These are phyloP conservation scores for Rhabdomys pumilio DNA, from an alignment of 2,797 vertebrate genomes.

Conservation along the genomic window DNA sequence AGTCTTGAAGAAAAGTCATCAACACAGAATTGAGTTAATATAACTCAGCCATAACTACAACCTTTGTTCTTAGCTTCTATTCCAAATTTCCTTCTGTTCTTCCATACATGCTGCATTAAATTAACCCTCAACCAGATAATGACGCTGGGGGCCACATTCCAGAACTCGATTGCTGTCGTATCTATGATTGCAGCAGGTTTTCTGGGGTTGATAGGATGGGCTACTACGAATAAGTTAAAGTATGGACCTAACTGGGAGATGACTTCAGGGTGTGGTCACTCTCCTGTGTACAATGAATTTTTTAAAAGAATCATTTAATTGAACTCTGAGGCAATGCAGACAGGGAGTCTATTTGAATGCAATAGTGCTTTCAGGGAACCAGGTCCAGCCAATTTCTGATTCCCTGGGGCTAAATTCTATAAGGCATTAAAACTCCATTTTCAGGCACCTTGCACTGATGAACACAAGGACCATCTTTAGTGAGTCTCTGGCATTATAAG, in stretches of 20 bases:
- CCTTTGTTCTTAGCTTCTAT: neutral
- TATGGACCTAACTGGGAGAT: conserved; percentile 50
- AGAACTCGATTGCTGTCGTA: neutral
- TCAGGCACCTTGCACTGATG: conserved; percentile 78
- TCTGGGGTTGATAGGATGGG: conserved; percentile 31
- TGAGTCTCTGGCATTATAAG: conserved; percentile 76
- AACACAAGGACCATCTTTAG: conserved; percentile 83
- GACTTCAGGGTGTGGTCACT: conserved; percentile 74
- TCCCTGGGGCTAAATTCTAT: conserved; percentile 78
- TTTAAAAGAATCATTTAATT: conserved; percentile 76
- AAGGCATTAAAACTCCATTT: conserved; percentile 84
- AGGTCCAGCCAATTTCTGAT: conserved; percentile 74
- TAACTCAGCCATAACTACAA: neutral
- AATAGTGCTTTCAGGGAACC: conserved; percentile 71
- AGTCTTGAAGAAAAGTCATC: neutral
- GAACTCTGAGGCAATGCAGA: neutral
- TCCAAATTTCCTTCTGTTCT: conserved; percentile 10
- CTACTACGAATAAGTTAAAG: conserved; percentile 40
- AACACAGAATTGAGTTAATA: neutral
- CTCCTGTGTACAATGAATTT: conserved; percentile 67
- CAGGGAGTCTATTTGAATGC: conserved; percentile 75
- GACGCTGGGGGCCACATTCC: neutral
- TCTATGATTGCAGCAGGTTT: neutral
- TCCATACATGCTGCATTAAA: neutral
- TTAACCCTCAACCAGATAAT: conserved; percentile 15